Evolutionary conservation across 2,113 vertebrate species (phyloP).

Genomic region (Accipiter virgatus): DNA sequence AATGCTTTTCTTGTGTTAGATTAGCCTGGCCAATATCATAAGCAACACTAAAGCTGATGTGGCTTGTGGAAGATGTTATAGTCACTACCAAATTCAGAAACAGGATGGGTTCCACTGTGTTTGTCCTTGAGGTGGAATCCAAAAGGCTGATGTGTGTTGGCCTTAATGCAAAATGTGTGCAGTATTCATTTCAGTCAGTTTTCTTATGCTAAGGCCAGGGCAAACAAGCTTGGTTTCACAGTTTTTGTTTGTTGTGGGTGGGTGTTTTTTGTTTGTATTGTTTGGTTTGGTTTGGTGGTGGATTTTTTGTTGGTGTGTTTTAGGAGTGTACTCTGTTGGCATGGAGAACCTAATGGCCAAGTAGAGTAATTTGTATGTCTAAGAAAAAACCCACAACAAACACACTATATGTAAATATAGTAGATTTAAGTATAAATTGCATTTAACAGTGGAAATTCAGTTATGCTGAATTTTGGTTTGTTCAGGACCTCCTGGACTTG

Average conservation of each 20-base stretch:
- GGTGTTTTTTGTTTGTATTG: neutral
- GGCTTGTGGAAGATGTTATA: neutral
- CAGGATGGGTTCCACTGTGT: neutral
- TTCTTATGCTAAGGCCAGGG: neutral
- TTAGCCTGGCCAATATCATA: neutral
- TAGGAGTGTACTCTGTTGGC: neutral
- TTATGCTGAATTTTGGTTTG: neutral
- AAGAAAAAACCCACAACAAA: neutral
- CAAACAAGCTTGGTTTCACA: neutral
- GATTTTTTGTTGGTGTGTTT: neutral
- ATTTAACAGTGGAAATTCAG: neutral
- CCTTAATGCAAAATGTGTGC: neutral
- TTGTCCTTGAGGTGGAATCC: neutral
- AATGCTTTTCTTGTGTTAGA: neutral
- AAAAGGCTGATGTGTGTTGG: neutral
- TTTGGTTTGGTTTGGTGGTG: neutral
- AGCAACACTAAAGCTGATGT: neutral
- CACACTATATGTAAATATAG: neutral
- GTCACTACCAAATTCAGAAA: neutral
- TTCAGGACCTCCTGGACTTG: slow-evolving; percentile 82
- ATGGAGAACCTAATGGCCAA: neutral
- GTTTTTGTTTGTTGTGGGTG: neutral
- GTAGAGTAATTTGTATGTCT: neutral
- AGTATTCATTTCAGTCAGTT: neutral
- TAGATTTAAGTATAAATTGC: neutral